Evolutionary conservation across 2,888 invertebrate genomes (phyloP), one percentile per base, ranked within the genome.

Genomic region (Apamea monoglypha): DNA sequence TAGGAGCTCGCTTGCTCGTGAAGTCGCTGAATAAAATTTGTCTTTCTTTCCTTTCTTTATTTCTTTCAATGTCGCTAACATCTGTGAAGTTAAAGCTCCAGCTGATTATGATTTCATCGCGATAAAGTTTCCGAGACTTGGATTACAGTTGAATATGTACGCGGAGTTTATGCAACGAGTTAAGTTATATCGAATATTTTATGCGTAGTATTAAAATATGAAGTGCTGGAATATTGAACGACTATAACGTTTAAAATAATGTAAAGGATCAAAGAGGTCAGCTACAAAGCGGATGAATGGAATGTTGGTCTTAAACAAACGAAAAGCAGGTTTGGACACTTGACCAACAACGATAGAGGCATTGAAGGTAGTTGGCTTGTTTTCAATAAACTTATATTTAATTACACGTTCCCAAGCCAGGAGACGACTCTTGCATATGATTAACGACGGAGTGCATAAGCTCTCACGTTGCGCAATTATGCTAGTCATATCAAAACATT

Each of bases 381-480:
- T 83, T 76, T 72, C 66, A 72, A 80, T 81, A 74, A 89, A 89
- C 90, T 91, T 89, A 89, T 87, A 87, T 86, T 89, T 90, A 91
- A 93, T 92, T 92, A 92, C 92, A 90, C 90, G 88, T 91, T 90
- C 89, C 91, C 88, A 91, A 91, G 88, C 90, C 91, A 90, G 84
- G 90, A 74, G 90, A 91, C 89, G 91, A 88, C 91, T 92, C 92
- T 92, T 93, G 94, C 94, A 94, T 94, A 93, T 88, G 89, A 94
- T 95, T 95, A 94, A 78, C 81, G 87, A 88, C 87, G 87, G 87
- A 93, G 91, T 93, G 94, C 94, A 94, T 94, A 91, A 91, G 91
- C 93, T 92, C 92, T 93, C 92, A 90, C 90, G 91, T 94, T 94
- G 92, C 91, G 91, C 93, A 94, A 95, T 94, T 94, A 96, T 96